Evolutionary conservation across 2,888 invertebrate genomes (phyloP), one percentile per base, ranked within the genome.

Genomic region (Lissocephala sabroskyi): DNA sequence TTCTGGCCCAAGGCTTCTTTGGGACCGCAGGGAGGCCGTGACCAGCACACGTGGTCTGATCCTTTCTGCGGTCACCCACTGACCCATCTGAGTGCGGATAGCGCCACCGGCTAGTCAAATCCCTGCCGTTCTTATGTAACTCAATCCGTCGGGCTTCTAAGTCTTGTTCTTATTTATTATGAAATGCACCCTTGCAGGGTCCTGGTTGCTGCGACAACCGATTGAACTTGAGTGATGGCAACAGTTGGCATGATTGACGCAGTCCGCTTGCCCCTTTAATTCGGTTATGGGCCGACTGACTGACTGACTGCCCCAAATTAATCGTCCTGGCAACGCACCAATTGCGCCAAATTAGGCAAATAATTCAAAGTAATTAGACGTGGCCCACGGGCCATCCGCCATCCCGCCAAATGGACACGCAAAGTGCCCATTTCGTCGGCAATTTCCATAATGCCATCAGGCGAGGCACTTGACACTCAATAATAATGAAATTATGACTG

Each of bases 351-450:
- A 78, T 80, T 75, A 68, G 66, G 49, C 64, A 65, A 67, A 79
- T 81, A 79, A 78, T 66, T 80, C 63, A 64, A 59, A 63, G 62
- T 78, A 79, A 81, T 80, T 80, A 70, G 68, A 52, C 43, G 53
- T 56, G 33, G n/a, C n/a, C n/a, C n/a, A n/a, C 30, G 13, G 16
- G 35, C 16, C 14, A 35, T 10, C 35, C 16, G 32, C 13, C 42
- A 17, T 13, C 43, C 37, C 41, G 29, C 32, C 39, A 48, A 49
- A 61, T 45, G 75, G 45, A 13, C 64, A 76, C 67, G 47, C 65
- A 74, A 71, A 76, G 60, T 62, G 68, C 45, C 70, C 73, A 62
- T 65, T 61, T 52, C 47, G 44, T 45, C 26, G 49, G 32, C 53
- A 52, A 67, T 68, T 74, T 63, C 61, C 63, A 61, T 76, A 61